phyloP scores from a whole-genome alignment of 2,888 invertebrate genomes.

The Lepidocyrtinus sp. region DNA sequence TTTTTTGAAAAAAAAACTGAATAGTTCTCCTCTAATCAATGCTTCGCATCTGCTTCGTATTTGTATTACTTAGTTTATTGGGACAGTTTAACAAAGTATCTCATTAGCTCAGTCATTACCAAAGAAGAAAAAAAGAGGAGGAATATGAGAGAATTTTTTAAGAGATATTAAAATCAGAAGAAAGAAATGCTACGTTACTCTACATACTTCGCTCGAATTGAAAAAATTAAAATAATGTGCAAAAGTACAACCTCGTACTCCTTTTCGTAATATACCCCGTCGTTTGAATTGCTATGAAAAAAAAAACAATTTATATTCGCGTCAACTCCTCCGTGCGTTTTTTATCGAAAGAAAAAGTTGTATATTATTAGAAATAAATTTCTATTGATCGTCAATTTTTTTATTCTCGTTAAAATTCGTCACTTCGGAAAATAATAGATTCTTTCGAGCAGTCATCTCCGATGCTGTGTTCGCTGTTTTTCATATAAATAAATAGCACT shows the following conservation, averaged over 20 bases:
- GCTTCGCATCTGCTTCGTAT: conserved; percentile 58
- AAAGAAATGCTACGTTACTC: conserved; percentile 60
- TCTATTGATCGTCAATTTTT: conserved; percentile 23
- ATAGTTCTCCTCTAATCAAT: conserved; percentile 45
- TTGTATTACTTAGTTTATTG: conserved; percentile 48
- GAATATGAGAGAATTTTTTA: conserved; percentile 50
- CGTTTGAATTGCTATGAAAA: conserved; percentile 45
- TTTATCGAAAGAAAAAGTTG: conserved; percentile 32
- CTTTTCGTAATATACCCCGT: conserved; percentile 45
- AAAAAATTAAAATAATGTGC: too few relatives aligned
- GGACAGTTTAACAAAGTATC: conserved; percentile 58
- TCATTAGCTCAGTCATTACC: conserved; percentile 65
- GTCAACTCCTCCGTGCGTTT: conserved; percentile 35
- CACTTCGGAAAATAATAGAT: conserved; percentile 33
- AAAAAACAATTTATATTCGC: conserved; percentile 49
- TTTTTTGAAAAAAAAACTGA: conserved; percentile 34
- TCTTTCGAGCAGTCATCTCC: conserved; percentile 41
- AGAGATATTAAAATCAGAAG: conserved; percentile 45
- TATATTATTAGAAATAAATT: conserved; percentile 2
- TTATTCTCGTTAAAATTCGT: conserved; percentile 24
- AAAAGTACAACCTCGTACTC: conserved; percentile 59
- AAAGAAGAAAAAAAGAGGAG: conserved; percentile 52
- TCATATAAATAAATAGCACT: conserved; percentile 52
- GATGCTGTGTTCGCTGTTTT: conserved; percentile 59
- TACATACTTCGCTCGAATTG: conserved; percentile 56